A percentile compares a stretch with the other conserved stretches of the same genome.
Conservation (phyloP, 2,888 invertebrate species). For the Argyresthia goedartella region DNA sequence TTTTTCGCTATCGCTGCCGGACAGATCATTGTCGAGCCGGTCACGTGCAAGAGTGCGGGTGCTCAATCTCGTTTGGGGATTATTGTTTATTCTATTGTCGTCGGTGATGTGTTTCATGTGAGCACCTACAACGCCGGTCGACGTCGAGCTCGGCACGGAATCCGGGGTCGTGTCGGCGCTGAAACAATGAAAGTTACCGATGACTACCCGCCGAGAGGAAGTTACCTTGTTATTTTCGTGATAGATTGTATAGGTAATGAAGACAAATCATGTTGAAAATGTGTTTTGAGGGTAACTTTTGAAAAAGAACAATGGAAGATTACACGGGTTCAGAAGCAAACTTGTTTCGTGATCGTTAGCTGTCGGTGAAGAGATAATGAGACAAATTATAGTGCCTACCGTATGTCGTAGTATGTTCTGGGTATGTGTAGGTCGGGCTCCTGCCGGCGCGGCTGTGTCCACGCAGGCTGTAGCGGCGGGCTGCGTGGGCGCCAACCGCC, state of each 20-base stretch:
- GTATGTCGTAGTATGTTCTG: slow-evolving; percentile 68
- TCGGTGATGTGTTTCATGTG: slow-evolving; percentile 48
- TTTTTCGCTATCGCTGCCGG: slow-evolving; percentile 63
- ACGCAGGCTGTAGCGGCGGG: slow-evolving; percentile 53
- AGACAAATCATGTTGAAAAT: no score
- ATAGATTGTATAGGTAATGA: no score
- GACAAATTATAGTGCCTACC: slow-evolving; percentile 38
- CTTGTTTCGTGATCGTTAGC: no score
- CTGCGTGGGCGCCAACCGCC: no score
- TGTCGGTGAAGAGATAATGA: not conserved
- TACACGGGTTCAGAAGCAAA: no score
- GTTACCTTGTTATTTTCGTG: no score
- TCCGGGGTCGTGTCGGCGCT: slow-evolving; percentile 60
- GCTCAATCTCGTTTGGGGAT: slow-evolving; percentile 37
- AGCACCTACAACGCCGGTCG: slow-evolving; percentile 48
- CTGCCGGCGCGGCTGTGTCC: not conserved
- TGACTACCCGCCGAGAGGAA: no score
- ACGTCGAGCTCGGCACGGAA: slow-evolving; percentile 70
- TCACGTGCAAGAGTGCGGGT: no score
- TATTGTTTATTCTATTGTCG: slow-evolving; percentile 52
- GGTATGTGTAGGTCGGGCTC: slow-evolving; percentile 78
- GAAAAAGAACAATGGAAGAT: no score
- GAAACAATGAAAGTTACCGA: no score
- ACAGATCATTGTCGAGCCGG: slow-evolving; percentile 59
- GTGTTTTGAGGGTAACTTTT: no score